phyloP scores from a whole-genome alignment of 2,113 vertebrate genomes.

The Puntigrus tetrazona region DNA sequence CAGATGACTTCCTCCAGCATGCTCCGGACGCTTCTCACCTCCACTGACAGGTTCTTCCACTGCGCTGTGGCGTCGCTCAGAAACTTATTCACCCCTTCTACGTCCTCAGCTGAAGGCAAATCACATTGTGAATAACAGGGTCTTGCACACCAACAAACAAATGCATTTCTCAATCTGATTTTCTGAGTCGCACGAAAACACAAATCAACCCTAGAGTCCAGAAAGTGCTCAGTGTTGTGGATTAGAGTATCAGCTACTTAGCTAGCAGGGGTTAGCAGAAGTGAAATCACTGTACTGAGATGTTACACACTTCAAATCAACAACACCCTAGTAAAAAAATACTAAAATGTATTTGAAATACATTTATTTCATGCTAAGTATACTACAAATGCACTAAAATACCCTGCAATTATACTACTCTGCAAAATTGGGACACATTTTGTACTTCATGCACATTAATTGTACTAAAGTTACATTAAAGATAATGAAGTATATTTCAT shows the following conservation, averaged over 20 bases:
- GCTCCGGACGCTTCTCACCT: slow-evolving; percentile 93
- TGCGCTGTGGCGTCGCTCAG: slow-evolving; percentile 88
- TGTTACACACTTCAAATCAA: slow-evolving; percentile 36
- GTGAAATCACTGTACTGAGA: slow-evolving; percentile 12
- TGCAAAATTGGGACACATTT: no score
- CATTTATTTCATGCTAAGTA: no score
- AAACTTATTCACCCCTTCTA: slow-evolving; percentile 90
- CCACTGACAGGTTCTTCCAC: slow-evolving; percentile 93
- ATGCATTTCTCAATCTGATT: neutral
- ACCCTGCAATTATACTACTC: no score
- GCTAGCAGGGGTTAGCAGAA: slow-evolving; percentile 5
- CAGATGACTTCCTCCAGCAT: slow-evolving; percentile 97
- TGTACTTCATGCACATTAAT: no score
- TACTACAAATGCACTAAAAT: no score
- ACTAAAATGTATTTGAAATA: no score
- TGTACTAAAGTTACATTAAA: no score
- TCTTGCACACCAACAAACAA: neutral
- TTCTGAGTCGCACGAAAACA: neutral
- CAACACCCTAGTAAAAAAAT: no score
- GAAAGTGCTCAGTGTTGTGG: neutral
- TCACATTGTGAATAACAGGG: neutral
- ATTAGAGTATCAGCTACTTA: neutral
- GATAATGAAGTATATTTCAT: no score
- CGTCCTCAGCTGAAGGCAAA: slow-evolving; percentile 83
- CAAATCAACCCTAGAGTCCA: neutral